Evolutionary conservation across 92 coral and sea anemone species (phyloP), one percentile per base, ranked within the genome.

Genomic region (Muricea muricata): DNA sequence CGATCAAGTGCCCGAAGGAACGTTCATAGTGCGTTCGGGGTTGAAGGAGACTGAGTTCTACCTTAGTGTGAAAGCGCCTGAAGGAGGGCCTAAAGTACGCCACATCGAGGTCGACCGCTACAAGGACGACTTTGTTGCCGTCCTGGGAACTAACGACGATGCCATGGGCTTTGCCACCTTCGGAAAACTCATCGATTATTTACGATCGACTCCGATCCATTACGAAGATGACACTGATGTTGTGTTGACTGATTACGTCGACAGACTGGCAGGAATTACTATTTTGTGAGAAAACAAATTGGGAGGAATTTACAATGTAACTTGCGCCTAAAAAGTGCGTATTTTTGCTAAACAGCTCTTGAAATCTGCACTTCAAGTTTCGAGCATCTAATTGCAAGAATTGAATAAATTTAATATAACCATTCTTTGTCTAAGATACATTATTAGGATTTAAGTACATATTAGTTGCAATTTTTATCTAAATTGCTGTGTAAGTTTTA

Each of bases 11-110:
- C 81, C 91, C n/a, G 93, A 89, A 25, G 99, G 99, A 12, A 92
- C 99, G 21, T 96, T 96, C 85, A 47, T 96, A 48, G 91, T 90
- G n/a, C 99, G 97, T 20, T 83, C 90, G 24, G 99, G 98, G 14
- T 34, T 7, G 6, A 77, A 25, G 65, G 88, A 82, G 32, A 90
- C 82, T 32, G 98, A 90, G 65, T 94, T 90, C 52, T 46, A 88
- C 37, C 37, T 96, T n/a, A 92, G 97, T 0, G 93, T 85, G 29
- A 85, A 84, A 29, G 83, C 98, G 25, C 98, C 98, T n/a, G 93
- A 94, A 46, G 90, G 92, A 0, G 94, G 98, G 6, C 98, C 98
- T 0, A 21, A 75, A 2, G 91, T 91, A 79, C 88, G 97, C 32
- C 98, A 94, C 82, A 89, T 94, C 30, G 46, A 78, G 15, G 82